Conservation (phyloP, 2,113 vertebrate species). For the Percopsis transmontana region DNA sequence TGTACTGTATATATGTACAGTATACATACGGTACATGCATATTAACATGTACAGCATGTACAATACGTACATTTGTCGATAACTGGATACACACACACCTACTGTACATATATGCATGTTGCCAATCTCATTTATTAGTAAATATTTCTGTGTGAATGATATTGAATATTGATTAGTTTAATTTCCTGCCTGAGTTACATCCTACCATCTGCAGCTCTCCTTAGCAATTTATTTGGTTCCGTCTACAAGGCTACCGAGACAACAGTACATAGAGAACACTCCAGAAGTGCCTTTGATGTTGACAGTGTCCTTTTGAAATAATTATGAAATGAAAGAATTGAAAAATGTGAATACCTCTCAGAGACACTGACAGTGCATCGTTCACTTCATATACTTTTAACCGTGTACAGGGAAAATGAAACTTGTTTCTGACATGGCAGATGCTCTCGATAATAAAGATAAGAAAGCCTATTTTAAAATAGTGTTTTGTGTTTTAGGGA, state of each 20-base stretch:
- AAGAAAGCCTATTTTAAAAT: conserved; percentile 1
- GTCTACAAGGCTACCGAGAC: conserved; percentile 56
- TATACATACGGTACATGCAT: no score
- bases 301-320: conserved; percentile 63
- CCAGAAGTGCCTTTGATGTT: conserved; percentile 68
- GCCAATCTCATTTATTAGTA: conserved; percentile 37
- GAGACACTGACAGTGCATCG: conserved; percentile 31
- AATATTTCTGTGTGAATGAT: conserved; percentile 54
- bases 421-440: conserved; percentile 19
- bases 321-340: conserved; percentile 58
- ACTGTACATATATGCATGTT: conserved; percentile 20
- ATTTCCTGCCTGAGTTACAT: conserved; percentile 52
- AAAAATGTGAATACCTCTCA: conserved; percentile 27
- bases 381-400: conserved; percentile 16
- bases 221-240: conserved; percentile 62
- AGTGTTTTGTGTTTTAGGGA: conserved; percentile 26
- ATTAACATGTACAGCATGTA: no score
- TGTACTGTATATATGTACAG: no score
- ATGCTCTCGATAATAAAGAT: conserved; percentile 24
- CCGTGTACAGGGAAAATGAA: not conserved
- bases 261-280: conserved; percentile 44
- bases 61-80: no score
- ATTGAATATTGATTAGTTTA: conserved; percentile 65
- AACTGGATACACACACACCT: no score
- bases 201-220: conserved; percentile 57